phyloP scores from a whole-genome alignment of 2,888 invertebrate species.

The Stomorhina lunata region DNA sequence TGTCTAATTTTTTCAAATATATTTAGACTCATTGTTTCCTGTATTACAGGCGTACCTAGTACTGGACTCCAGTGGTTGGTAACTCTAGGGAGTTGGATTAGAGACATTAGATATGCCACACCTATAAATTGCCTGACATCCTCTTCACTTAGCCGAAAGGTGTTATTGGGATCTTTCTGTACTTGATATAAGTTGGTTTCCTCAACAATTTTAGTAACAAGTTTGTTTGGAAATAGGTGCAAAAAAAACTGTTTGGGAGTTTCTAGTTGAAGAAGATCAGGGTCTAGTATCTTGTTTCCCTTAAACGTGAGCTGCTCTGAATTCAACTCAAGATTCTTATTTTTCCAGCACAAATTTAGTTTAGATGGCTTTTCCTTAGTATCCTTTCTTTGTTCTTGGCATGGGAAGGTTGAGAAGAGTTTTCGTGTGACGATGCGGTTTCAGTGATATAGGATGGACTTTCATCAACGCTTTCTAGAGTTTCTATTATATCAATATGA shows the following conservation, averaged over 20 bases:
- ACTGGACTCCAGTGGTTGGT: constrained; percentile 48
- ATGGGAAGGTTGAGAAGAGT: no score
- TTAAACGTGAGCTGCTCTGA: constrained; percentile 5
- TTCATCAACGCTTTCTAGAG: no score
- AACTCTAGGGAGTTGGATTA: constrained; percentile 33
- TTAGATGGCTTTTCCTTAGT: no score
- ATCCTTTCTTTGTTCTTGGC: no score
- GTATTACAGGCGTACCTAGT: constrained; percentile 49
- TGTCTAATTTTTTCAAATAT: constrained; percentile 55
- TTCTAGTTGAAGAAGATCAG: neutral
- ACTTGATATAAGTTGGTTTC: constrained; percentile 39
- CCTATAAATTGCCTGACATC: neutral
- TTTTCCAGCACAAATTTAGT: no score
- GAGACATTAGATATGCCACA: neutral
- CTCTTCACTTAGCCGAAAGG: neutral
- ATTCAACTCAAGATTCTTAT: constrained; percentile 24
- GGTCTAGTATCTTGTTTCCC: neutral
- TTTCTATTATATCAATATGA: no score
- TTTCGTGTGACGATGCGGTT: no score
- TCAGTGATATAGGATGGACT: no score
- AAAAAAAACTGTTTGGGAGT: neutral
- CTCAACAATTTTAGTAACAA: constrained; percentile 29
- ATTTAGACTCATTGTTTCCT: constrained; percentile 27
- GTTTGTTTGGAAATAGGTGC: constrained; percentile 15
- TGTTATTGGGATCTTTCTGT: constrained; percentile 43